Percentiles rank a stretch among this genome's conserved stretches.
Evolutionary conservation across 2,797 vertebrate genomes (phyloP).

Genomic region (Chloroceryle inda): DNA sequence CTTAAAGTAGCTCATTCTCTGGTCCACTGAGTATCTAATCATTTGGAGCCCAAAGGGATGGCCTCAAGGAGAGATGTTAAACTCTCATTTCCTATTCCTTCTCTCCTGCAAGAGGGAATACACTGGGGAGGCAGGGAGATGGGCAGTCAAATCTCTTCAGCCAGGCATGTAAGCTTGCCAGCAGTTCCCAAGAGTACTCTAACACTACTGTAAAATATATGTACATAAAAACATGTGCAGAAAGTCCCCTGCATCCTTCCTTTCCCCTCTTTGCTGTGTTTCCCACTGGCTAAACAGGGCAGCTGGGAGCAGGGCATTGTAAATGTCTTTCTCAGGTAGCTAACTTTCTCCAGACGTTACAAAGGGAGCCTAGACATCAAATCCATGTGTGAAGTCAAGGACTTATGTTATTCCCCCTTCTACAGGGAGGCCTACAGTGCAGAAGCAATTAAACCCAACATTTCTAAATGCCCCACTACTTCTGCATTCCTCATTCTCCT

Average conservation of each 20-base stretch:
- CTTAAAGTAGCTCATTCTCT: neutral
- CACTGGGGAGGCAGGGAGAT: neutral
- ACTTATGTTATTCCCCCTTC: neutral
- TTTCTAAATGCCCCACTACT: neutral
- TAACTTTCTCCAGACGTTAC: neutral
- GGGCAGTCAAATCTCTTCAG: neutral
- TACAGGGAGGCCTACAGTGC: neutral
- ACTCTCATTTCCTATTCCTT: neutral
- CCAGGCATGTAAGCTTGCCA: neutral
- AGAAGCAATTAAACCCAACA: neutral
- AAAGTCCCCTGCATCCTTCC: slow-evolving; percentile 28
- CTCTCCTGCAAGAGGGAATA: neutral
- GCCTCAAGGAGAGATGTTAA: neutral
- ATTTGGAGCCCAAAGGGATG: neutral
- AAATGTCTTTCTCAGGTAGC: slow-evolving; percentile 32
- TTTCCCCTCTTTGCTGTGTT: neutral
- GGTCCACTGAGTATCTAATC: neutral
- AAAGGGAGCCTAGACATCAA: neutral
- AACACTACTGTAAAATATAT: slow-evolving; percentile 1
- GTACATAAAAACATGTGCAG: neutral
- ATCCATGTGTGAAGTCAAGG: neutral
- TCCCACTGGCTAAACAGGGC: neutral
- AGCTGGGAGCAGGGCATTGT: neutral
- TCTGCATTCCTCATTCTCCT: neutral
- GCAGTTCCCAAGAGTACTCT: neutral